Conservation (phyloP, 2,797 vertebrate genomes). For the Acrossocheilus wenchowensis region DNA sequence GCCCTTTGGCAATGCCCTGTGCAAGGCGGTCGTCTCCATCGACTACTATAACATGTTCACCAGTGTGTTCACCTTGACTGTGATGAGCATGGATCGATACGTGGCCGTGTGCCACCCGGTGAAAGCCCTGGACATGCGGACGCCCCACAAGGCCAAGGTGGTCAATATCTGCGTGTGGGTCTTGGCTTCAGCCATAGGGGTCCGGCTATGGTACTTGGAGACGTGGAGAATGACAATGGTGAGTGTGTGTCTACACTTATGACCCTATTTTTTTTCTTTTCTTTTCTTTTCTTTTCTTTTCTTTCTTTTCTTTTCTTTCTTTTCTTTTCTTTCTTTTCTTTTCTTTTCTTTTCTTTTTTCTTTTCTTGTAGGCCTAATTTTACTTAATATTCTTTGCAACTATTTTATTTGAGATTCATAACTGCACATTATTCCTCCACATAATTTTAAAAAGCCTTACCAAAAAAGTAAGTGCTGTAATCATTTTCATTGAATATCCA, state of each 20-base stretch:
- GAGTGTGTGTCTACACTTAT: conserved; percentile 21
- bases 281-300: not conserved
- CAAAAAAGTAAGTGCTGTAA: not conserved
- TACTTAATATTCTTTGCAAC: not conserved
- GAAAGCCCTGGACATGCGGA: conserved; percentile 95
- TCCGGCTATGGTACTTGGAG: conserved; percentile 93
- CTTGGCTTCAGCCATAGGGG: conserved; percentile 90
- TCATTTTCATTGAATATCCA: not conserved
- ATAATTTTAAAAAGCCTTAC: not conserved
- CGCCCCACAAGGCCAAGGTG: conserved; percentile 95
- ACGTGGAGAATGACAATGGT: conserved; percentile 85
- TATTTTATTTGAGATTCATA: not conserved
- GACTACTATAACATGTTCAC: conserved; percentile 99
- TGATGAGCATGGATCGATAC: conserved; percentile 98
- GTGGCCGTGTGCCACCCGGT: conserved; percentile 97
- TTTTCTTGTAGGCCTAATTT: not conserved
- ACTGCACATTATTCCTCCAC: not conserved
- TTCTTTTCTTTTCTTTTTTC: not conserved
- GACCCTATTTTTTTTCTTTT: not conserved
- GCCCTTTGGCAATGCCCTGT: conserved; percentile 93
- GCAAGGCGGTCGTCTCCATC: conserved; percentile 92
- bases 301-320: not conserved
- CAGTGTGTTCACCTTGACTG: conserved; percentile 95
- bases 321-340: not conserved
- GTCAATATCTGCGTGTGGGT: conserved; percentile 97